phyloP scores from a whole-genome alignment of 2,797 vertebrate genomes.

The Denticeps clupeoides region DNA sequence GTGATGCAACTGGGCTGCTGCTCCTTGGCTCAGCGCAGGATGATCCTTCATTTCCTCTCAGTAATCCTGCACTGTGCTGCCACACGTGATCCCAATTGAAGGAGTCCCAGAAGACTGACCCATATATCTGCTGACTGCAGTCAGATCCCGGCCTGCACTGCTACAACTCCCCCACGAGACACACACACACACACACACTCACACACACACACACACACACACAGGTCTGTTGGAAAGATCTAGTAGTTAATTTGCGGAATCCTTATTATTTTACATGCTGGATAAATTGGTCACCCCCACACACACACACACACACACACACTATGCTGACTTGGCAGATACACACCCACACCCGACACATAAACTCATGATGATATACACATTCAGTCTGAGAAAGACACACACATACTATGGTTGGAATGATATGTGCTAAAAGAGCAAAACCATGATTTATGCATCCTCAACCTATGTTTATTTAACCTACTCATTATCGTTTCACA shows the following conservation, averaged over 20 bases:
- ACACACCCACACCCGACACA: too few relatives aligned
- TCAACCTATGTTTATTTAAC: too few relatives aligned
- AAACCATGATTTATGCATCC: too few relatives aligned
- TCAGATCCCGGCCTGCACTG: background rate
- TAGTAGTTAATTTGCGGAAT: too few relatives aligned
- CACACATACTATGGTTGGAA: too few relatives aligned
- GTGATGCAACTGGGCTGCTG: constrained; percentile 13
- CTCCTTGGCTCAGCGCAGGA: constrained; percentile 41
- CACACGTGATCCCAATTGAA: constrained; percentile 58
- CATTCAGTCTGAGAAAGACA: constrained; percentile 2
- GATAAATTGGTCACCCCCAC: too few relatives aligned
- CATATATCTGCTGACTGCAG: constrained; percentile 60
- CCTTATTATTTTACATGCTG: too few relatives aligned
- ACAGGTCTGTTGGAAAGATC: background rate
- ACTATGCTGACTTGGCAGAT: too few relatives aligned
- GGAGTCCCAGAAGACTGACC: constrained; percentile 62
- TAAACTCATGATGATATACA: too few relatives aligned
- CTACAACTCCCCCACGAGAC: background rate
- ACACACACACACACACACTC: background rate
- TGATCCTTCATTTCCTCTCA: constrained; percentile 66
- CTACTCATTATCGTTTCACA: too few relatives aligned
- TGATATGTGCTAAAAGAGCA: too few relatives aligned
- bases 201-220: constrained; percentile 13
- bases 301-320: background rate
- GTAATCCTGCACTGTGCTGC: constrained; percentile 42